Percentiles rank a stretch among this genome's conserved stretches.
phyloP scores from a whole-genome alignment of 2,888 invertebrate genomes.

The Phaonia tiefii region DNA sequence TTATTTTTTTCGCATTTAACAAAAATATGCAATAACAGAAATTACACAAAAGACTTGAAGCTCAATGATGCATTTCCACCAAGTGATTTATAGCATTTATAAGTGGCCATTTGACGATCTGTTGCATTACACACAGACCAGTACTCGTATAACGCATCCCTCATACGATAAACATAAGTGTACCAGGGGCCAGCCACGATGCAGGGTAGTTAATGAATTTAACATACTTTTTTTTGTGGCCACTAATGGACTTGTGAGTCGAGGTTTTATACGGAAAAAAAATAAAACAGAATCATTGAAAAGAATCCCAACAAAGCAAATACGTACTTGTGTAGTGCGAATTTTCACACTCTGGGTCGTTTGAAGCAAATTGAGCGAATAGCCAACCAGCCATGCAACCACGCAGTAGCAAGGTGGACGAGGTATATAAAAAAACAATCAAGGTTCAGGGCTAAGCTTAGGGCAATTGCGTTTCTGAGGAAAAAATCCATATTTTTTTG shows the following conservation, averaged over 20 bases:
- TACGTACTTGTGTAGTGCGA: conserved; percentile 17
- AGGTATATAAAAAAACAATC: no score
- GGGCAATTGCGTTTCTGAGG: no score
- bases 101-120: conserved; percentile 29
- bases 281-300: background rate
- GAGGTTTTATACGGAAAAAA: background rate
- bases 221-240: conserved; percentile 53
- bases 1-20: no score
- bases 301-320: background rate
- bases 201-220: conserved; percentile 51
- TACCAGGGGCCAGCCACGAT: no score
- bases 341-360: conserved; percentile 31
- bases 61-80: conserved; percentile 62
- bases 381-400: no score
- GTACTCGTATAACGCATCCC: no score
- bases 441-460: no score
- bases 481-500: no score
- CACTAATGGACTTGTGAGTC: conserved; percentile 7
- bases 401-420: no score
- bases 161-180: conserved; percentile 12
- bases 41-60: conserved; percentile 62
- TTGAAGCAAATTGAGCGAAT: conserved; percentile 21
- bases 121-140: no score
- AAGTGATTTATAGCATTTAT: conserved; percentile 54
- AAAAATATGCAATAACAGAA: conserved; percentile 21